These are phyloP conservation scores for Polyommatus icarus DNA, from an alignment of 2,888 invertebrate genomes.

Conservation along the genomic window DNA sequence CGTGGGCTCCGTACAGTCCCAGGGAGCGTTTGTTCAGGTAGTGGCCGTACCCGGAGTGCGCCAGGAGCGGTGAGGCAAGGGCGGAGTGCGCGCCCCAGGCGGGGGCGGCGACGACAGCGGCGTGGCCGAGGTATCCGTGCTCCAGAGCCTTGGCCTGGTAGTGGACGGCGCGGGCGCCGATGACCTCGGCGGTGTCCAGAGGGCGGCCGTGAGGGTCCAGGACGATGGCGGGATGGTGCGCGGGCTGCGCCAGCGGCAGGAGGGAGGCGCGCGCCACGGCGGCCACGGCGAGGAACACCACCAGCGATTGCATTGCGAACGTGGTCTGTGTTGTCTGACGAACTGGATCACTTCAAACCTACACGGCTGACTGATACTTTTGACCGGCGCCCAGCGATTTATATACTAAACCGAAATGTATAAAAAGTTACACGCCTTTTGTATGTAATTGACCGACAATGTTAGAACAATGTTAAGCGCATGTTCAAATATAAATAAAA, in stretches of 20 bases:
- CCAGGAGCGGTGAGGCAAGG: no score
- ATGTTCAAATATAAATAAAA: background rate
- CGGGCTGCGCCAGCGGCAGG: constrained; percentile 69
- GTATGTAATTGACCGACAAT: constrained; percentile 46
- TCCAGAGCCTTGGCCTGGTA: constrained; percentile 74
- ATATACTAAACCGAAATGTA: constrained; percentile 71
- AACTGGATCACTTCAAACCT: constrained; percentile 65
- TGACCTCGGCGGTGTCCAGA: constrained; percentile 74
- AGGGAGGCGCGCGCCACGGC: constrained; percentile 80
- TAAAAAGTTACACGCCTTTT: constrained; percentile 64
- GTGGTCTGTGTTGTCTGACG: constrained; percentile 67
- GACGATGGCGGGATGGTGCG: constrained; percentile 69
- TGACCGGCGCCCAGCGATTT: constrained; percentile 52
- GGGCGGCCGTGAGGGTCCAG: constrained; percentile 72
- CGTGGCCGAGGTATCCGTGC: constrained; percentile 49
- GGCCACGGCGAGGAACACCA: constrained; percentile 83
- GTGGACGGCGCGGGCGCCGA: constrained; percentile 71
- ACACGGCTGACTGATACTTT: constrained; percentile 61
- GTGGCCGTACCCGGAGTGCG: constrained; percentile 43
- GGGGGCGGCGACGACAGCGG: constrained; percentile 47
- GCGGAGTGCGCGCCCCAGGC: background rate
- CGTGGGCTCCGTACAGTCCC: constrained; percentile 38
- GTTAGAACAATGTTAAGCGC: constrained; percentile 68
- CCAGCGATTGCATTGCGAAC: constrained; percentile 72
- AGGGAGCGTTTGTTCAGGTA: constrained; percentile 58